Evolutionary conservation across 1,140 invertebrate species (phyloP).

Genomic region (Papilio aristodemus): DNA sequence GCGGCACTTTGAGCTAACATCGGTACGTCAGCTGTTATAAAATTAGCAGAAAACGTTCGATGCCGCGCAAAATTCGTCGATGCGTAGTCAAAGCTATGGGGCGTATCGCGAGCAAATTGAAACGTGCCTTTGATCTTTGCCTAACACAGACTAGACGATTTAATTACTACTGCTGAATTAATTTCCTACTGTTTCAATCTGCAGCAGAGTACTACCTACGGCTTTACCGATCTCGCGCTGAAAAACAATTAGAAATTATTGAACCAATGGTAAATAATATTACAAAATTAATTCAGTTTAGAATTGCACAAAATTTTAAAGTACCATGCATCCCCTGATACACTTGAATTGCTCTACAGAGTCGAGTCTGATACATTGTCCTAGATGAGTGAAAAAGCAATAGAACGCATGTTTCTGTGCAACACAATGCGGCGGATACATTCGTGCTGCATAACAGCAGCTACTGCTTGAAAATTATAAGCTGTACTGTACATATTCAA

Average conservation of each 20-base stretch:
- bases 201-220: background rate
- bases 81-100: slow-evolving; percentile 27
- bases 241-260: slow-evolving; percentile 4
- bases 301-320: background rate
- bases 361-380: no score
- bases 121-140: slow-evolving; percentile 29
- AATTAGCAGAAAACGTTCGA: slow-evolving; percentile 28
- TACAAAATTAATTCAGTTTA: background rate
- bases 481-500: no score
- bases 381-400: no score
- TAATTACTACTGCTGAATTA: slow-evolving; percentile 32
- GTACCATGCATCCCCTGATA: background rate
- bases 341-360: background rate
- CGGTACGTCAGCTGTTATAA: slow-evolving; percentile 12
- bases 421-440: no score
- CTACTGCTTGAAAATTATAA: no score
- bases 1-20: background rate
- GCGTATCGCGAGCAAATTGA: slow-evolving; percentile 33
- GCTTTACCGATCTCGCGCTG: background rate
- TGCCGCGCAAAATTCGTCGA: slow-evolving; percentile 26
- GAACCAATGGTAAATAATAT: background rate
- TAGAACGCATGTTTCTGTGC: no score
- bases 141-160: slow-evolving; percentile 32
- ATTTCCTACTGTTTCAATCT: slow-evolving; percentile 16
- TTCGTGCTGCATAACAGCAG: no score